Evolutionary conservation across 2,888 invertebrate species (phyloP).

Genomic region (Rutpela maculata): DNA sequence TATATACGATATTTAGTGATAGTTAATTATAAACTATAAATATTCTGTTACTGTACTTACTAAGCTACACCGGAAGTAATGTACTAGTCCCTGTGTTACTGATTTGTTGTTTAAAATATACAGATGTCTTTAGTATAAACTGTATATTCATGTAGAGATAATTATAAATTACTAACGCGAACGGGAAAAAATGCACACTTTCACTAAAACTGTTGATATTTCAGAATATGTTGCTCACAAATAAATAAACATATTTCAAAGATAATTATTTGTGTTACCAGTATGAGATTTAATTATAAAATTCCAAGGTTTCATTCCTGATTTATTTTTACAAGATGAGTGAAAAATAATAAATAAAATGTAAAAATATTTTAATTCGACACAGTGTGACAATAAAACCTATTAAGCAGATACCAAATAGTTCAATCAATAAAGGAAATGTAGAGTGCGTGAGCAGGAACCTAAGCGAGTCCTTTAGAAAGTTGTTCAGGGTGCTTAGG

Average conservation of each 20-base stretch:
- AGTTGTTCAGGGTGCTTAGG: no score
- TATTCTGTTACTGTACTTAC: background rate
- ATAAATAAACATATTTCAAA: background rate
- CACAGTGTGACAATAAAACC: background rate
- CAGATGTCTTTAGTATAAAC: background rate
- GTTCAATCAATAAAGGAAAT: no score
- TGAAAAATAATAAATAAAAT: slow-evolving; percentile 17
- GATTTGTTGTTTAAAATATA: slow-evolving; percentile 1
- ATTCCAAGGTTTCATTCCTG: slow-evolving; percentile 2
- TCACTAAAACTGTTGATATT: background rate
- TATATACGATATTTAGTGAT: no score
- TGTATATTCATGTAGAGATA: background rate
- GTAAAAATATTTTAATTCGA: slow-evolving; percentile 8
- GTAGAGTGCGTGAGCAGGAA: no score
- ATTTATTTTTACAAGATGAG: slow-evolving; percentile 6
- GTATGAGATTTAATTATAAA: slow-evolving; percentile 2
- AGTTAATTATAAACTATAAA: background rate
- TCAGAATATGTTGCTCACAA: background rate
- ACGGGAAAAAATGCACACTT: background rate
- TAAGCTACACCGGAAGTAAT: background rate
- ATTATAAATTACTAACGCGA: background rate
- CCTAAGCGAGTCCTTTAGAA: no score
- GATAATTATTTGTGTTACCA: background rate
- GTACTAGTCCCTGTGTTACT: background rate
- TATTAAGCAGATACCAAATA: no score